Percentiles rank a stretch among this genome's conserved stretches.
Conservation (phyloP, 35 echinoderm and acorn worm species). For the Lytechinus pictus region DNA sequence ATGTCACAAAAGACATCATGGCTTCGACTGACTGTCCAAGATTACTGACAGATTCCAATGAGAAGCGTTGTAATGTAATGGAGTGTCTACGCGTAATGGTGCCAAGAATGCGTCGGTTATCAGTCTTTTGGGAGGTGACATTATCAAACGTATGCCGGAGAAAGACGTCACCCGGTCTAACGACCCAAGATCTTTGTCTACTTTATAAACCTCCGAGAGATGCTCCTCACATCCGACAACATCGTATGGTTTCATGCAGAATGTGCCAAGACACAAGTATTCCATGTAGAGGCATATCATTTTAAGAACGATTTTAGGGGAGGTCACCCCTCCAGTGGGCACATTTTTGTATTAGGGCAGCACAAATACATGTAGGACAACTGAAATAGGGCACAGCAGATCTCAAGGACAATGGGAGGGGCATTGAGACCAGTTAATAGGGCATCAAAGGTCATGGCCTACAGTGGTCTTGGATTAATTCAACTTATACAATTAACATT, state of each 20-base stretch:
- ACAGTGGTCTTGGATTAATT: no score
- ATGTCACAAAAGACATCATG: not conserved
- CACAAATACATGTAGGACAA: no score
- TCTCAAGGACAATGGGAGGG: no score
- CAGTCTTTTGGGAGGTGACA: constrained; percentile 1
- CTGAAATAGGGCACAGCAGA: no score
- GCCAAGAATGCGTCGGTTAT: not conserved
- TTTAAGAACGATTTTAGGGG: no score
- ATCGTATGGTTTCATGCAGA: not conserved
- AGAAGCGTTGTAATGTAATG: not conserved
- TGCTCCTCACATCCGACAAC: not conserved
- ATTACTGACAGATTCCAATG: not conserved
- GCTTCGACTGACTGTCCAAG: not conserved
- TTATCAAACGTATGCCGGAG: not conserved
- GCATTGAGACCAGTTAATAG: no score
- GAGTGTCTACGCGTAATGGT: not conserved
- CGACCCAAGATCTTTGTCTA: not conserved
- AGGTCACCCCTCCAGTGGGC: no score
- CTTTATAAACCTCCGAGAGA: not conserved
- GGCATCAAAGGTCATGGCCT: no score
- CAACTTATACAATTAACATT: no score
- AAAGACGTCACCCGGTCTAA: not conserved
- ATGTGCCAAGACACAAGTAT: not conserved
- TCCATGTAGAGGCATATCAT: not conserved
- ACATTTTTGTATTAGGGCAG: no score